These are phyloP conservation scores for Bovichtus diacanthus DNA, from an alignment of 2,797 vertebrate genomes.

Conservation along the genomic window DNA sequence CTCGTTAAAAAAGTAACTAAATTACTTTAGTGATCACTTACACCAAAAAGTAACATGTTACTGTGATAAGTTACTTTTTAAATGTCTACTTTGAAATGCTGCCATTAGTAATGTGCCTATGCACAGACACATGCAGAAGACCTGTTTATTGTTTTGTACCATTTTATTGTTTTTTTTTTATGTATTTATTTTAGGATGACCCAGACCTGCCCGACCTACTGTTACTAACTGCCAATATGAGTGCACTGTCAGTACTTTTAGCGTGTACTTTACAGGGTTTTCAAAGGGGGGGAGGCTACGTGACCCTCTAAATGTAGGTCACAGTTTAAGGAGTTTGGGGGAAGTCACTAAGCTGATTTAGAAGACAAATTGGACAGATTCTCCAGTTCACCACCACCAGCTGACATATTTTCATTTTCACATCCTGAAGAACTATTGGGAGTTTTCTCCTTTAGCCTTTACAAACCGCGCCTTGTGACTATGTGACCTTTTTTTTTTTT, in stretches of 20 bases:
- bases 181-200: too few relatives aligned
- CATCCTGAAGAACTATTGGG: neutral
- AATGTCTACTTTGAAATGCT: too few relatives aligned
- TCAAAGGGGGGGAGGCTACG: neutral
- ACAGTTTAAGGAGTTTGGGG: neutral
- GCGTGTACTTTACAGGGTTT: neutral
- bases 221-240: neutral
- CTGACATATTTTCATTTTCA: neutral
- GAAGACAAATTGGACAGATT: neutral
- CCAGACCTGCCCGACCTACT: too few relatives aligned
- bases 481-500: constrained; percentile 34
- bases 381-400: too few relatives aligned
- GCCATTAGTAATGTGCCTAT: too few relatives aligned
- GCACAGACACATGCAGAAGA: too few relatives aligned
- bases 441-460: constrained; percentile 17
- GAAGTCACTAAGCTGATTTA: neutral
- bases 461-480: neutral
- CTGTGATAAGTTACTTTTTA: too few relatives aligned
- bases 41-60: too few relatives aligned
- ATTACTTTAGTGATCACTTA: too few relatives aligned
- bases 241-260: neutral
- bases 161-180: too few relatives aligned
- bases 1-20: too few relatives aligned
- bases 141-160: too few relatives aligned
- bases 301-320: neutral